Base-by-base conservation (phyloP, 2,113 vertebrate genomes). In the Melanocharis versteri region DNA sequence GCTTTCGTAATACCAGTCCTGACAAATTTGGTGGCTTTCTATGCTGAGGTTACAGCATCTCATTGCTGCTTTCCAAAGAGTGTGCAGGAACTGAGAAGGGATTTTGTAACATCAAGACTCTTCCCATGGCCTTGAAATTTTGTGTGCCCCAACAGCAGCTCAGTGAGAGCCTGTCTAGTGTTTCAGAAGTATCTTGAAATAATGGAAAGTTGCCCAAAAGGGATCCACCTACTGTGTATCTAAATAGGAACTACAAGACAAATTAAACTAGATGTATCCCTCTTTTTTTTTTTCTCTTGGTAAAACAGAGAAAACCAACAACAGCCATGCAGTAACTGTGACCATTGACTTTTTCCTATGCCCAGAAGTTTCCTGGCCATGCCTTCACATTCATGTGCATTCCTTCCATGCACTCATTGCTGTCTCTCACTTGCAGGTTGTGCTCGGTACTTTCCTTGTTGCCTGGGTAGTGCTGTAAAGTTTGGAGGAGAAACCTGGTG, bases 401-500 rank as follows among this genome's bases (percentile, higher is more conserved):
- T 68, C 37, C 5, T 65, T 60, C 20, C 27, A 2, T 7, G 27
- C 10, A 0, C 51, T 90, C 28, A 19, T 3, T 54, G 31, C 73
- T 72, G 11, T 75, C 39, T 87, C 58, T 81, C n/a, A 5, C 69
- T 92, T 83, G 13, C 97, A 99, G 99, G 97, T 19, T 99, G 99
- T 23, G 81, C 97, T 3, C 92, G 81, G 26, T 94, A 86, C 85
- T 98, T 98, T 22, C 95, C 23, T 31, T 99, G 98, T 90, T 99
- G 97, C 44, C 87, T 94, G 51, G 75, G 98, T 8, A 91, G 98
- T 65, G 96, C 97, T 31, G 40, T 64, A 2, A 92, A 90, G 3
- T 98, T 97, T 10, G 90, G 97, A 2, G 98, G 98, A 45, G 94
- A 95, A 88, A 33, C 71, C 3, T 99, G 98, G 98, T 99, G 99